Evolutionary conservation across 2,797 vertebrate genomes (phyloP), one percentile per base, ranked within the genome.

Genomic region (Graptemys geographica): DNA sequence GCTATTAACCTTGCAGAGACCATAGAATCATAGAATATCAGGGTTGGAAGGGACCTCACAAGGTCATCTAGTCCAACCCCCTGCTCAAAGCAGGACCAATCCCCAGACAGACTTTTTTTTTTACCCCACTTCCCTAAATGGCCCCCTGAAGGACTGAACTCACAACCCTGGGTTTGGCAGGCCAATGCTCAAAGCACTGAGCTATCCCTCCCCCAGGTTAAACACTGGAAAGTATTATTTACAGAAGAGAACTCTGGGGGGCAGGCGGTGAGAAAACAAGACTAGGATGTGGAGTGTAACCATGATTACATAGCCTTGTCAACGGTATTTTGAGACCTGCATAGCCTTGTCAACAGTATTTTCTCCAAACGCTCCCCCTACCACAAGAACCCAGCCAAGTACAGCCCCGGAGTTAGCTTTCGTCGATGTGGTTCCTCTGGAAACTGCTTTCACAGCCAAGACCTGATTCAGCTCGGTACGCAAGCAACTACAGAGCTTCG

Each of bases 401-500:
- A 92, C 55, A 88, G 96, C 86, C 90, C 88, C 94, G 28, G 31
- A 96, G 79, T 95, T 93, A 95, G 95, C 94, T 11, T 47, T 15
- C 41, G 2, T 25, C 91, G 44, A 87, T 95, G 97, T 93, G 97
- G 97, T 97, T 97, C 97, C 84, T 93, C 83, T 56, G 18, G 79
- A 95, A 83, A 84, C 84, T 95, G 13, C 92, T 90, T 96, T 96
- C 94, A 96, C 96, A 97, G 94, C 95, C 89, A 96, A 96, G 94
- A 85, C 94, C 94, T 96, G 96, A 97, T 92, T 97, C 96, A 97
- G 96, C 95, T 96, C 89, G 76, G 96, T 89, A 84, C 84, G 95
- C 96, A 96, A 95, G 90, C 93, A 96, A 90, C 96, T 96, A 92
- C 81, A 89, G 96, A 90, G 94, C 95, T 97, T 96, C 89, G 92